Evolutionary conservation across 1,140 invertebrate species (phyloP), one percentile per base, ranked within the genome.

Genomic region (Hermetia illucens): DNA sequence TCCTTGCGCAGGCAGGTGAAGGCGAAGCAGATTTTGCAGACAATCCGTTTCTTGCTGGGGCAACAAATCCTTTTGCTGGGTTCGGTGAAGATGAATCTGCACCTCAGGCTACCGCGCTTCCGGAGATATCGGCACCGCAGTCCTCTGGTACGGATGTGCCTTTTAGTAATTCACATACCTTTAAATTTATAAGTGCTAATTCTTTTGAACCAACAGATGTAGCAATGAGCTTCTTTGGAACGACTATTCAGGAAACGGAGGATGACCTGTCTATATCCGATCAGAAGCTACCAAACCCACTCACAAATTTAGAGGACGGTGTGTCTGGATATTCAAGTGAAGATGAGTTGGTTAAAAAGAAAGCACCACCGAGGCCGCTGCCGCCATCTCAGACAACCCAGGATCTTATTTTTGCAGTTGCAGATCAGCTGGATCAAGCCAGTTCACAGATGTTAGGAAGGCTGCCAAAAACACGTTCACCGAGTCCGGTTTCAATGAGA

Each of bases 401-500:
- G 68, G 81, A 89, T 52, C 64, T 91, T 2, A 79, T 90, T 18
- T 68, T 82, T 33, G 83, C 79, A 10, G 84, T 91, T 0, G 88
- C 86, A 17, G 85, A 82, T 4, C 82, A 82, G 30, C 77, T 91
- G 79, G 83, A 90, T 53, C 82, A 85, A 19, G 84, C 83, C 1
- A 88, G 83, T 38, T 80, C 82, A 15, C 77, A 85, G 55, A 63
- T 91, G 32, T 52, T 89, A 25, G 81, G 87, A 43, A 74, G 84
- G 31, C 71, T 89, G 30, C 79, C 82, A 42, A 79, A 78, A 6
- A 87, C 83, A 1, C 70, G 82, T 42, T 82, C 80, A 1, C 83
- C 82, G 0, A 85, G 81, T 58, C 82, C 83, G 1, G 80, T 84
- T 1, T 75, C 82, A 10, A 81, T 84, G 63, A 61, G 77, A 29